Conservation (phyloP, 2,113 vertebrate genomes). For the Halichoerus grypus region DNA sequence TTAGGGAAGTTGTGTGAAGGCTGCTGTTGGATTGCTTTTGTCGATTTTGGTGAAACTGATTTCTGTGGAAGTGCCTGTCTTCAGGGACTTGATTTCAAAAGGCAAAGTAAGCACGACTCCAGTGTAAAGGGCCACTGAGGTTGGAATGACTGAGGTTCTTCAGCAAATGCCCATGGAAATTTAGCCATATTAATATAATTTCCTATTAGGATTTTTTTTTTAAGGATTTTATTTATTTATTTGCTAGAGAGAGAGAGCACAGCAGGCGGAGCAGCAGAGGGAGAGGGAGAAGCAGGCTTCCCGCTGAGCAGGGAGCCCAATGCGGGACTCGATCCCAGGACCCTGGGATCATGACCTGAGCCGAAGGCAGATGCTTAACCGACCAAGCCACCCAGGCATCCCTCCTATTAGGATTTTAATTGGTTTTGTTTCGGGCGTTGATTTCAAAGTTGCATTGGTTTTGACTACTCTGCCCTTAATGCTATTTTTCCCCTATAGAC, state of each 20-base stretch:
- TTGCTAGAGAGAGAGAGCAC: too few species aligned
- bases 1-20: not conserved
- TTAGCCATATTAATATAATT: not conserved
- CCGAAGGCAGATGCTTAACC: too few species aligned
- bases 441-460: not conserved
- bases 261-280: too few species aligned
- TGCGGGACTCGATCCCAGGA: too few species aligned
- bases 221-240: too few species aligned
- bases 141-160: not conserved
- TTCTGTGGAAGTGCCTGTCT: not conserved
- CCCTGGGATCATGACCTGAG: too few species aligned
- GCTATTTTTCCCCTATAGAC: not conserved
- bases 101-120: not conserved
- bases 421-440: not conserved
- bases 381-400: too few species aligned
- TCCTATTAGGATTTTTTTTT: not conserved
- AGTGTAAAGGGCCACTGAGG: not conserved
- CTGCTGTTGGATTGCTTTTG: not conserved
- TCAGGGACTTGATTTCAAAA: constrained; percentile 15
- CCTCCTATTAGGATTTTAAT: not conserved
- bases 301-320: too few species aligned
- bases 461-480: not conserved
- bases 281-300: too few species aligned
- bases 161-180: not conserved
- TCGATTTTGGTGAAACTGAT: constrained; percentile 36